A percentile compares a stretch with the other conserved stretches of the same genome.
Evolutionary conservation across 2,113 vertebrate species (phyloP).

Genomic region (Rhinogobius similis): DNA sequence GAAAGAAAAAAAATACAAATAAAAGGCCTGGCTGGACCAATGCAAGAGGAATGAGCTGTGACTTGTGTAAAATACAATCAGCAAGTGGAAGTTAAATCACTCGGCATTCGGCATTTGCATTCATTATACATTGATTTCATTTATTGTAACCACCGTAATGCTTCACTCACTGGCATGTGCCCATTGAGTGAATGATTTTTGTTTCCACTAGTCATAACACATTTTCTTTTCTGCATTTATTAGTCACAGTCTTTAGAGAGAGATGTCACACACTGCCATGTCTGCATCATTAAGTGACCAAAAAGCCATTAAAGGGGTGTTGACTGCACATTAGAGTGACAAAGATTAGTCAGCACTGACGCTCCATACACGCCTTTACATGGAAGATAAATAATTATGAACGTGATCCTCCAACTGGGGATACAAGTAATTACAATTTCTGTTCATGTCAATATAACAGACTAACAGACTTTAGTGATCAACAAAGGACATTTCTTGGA

Average conservation of each 20-base stretch:
- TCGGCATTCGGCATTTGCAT: background rate
- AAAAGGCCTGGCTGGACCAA: background rate
- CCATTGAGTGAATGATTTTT: background rate
- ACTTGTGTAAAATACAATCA: background rate
- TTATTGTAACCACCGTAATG: background rate
- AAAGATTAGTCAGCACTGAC: background rate
- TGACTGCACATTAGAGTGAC: background rate
- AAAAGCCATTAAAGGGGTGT: conserved; percentile 2
- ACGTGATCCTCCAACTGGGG: background rate
- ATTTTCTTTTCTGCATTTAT: background rate
- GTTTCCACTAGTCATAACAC: background rate
- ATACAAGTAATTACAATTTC: background rate
- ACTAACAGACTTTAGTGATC: background rate
- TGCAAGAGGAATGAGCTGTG: conserved; percentile 13
- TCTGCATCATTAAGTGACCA: conserved; percentile 4
- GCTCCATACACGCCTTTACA: background rate
- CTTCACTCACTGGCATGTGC: background rate
- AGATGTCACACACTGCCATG: background rate
- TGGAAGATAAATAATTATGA: background rate
- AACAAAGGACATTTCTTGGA: too few relatives aligned
- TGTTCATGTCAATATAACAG: background rate
- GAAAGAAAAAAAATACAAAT: conserved; percentile 20
- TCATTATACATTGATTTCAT: background rate
- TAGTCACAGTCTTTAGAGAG: background rate
- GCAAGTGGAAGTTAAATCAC: background rate